Evolutionary conservation across 1,140 invertebrate genomes (phyloP), one percentile per base, ranked within the genome.

Genomic region (Lasioglossum baleicum): DNA sequence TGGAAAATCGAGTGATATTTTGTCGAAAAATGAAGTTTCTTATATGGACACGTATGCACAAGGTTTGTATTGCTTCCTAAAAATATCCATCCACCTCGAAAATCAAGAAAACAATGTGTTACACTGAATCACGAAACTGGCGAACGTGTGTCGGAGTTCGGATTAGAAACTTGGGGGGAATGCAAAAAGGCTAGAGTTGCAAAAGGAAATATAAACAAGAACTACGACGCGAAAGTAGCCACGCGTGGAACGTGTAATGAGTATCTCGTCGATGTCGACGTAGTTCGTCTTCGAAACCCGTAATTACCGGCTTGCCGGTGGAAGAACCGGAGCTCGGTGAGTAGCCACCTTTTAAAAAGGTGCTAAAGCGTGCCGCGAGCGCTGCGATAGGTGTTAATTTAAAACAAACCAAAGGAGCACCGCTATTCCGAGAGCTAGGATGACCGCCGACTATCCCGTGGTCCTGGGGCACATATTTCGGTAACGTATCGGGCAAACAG

Each of bases 281-380:
- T 5, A 20, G 53, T 35, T 58, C n/a, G 66, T 70, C 61, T 65
- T 48, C 51, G 81, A 76, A 86, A 80, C 85, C 85, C 78, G 60
- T 87, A 87, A 87, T 87, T 87, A 87, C 84, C 65, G 84, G 81
- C 26, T 26, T 78, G 83, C 77, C 82, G 84, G 58, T 83, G 53
- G 63, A 75, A 66, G 68, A 72, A 60, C 20, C 72, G 66, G 31
- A 61, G 48, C 65, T 60, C 73, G 61, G 31, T 74, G 77, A 65
- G 74, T 61, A 84, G 86, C 74, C 80, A 77, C 75, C 70, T 71
- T 86, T 88, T 89, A 90, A 90, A 90, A 89, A 90, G 90, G 89
- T 90, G 90, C 89, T 90, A 90, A 90, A 90, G 89, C 85, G 86
- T 89, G 89, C 90, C 88, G 86, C 85, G 81, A 79, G 87, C 88